Conservation (phyloP, 2,888 invertebrate species). For the Spialia ferax region DNA sequence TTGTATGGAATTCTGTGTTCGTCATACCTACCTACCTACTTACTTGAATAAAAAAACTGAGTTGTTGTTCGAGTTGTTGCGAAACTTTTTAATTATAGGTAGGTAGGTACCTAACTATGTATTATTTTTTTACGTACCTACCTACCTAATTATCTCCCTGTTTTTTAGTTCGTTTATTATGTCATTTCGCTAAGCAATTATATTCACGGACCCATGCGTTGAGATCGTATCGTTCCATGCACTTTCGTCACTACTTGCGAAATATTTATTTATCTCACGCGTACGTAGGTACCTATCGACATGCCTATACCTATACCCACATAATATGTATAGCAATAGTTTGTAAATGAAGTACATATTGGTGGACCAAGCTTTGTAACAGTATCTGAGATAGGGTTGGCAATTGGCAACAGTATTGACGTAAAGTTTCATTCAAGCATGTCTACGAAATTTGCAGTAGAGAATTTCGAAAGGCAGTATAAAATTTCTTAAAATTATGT, state of each 20-base stretch:
- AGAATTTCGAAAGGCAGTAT: no score
- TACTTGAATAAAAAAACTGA: no score
- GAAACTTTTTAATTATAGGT: no score
- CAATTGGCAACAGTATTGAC: background rate
- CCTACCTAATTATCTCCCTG: background rate
- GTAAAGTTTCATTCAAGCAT: background rate
- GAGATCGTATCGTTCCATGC: background rate
- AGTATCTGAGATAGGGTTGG: slow-evolving; percentile 14
- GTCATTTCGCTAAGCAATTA: background rate
- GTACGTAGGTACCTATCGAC: background rate
- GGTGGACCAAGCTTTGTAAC: slow-evolving; percentile 15
- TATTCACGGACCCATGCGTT: slow-evolving; percentile 27
- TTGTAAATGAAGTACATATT: slow-evolving; percentile 11
- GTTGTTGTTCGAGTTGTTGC: no score
- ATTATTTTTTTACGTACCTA: background rate
- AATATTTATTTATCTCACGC: slow-evolving; percentile 48
- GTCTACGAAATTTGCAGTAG: no score
- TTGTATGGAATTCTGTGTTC: no score
- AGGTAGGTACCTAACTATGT: no score
- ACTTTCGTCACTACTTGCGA: slow-evolving; percentile 50
- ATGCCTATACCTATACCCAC: no score
- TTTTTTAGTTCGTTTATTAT: background rate
- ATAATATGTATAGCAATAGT: no score
- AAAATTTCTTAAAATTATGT: no score
- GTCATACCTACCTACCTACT: no score